These are phyloP conservation scores for Gnathonemus longibarbis DNA, from an alignment of 2,113 vertebrate species.

Conservation along the genomic window DNA sequence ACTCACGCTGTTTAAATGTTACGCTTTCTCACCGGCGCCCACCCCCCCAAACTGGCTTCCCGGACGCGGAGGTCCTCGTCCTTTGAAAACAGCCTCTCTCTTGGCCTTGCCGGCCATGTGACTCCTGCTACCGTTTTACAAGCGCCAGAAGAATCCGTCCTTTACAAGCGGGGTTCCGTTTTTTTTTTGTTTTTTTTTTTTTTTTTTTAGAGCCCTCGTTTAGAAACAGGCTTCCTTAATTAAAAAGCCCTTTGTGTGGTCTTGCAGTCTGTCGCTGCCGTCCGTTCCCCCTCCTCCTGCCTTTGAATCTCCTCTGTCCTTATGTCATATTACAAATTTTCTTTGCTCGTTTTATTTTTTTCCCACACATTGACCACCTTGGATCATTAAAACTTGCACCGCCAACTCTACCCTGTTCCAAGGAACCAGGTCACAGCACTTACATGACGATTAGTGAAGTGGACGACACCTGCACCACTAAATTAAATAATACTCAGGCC, in stretches of 20 bases:
- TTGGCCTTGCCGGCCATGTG: background rate
- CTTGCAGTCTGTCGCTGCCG: constrained; percentile 28
- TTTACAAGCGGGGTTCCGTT: constrained; percentile 39
- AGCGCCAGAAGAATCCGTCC: constrained; percentile 35
- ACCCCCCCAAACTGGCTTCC: background rate
- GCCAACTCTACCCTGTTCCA: constrained; percentile 61
- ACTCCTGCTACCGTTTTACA: constrained; percentile 24
- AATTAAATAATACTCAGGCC: constrained; percentile 69
- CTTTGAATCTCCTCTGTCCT: background rate
- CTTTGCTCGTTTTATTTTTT: background rate
- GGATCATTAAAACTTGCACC: constrained; percentile 18
- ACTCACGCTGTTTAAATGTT: constrained; percentile 12
- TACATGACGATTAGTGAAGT: constrained; percentile 69
- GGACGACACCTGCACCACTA: constrained; percentile 61
- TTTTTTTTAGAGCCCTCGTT: constrained; percentile 42
- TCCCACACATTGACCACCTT: background rate
- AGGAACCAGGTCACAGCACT: constrained; percentile 55
- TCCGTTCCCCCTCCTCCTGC: constrained; percentile 18
- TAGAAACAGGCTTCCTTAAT: constrained; percentile 46
- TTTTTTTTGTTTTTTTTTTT: constrained; percentile 26
- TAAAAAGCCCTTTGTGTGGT: constrained; percentile 50
- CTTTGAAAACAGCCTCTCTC: constrained; percentile 12
- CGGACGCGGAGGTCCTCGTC: background rate
- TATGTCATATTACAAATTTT: background rate
- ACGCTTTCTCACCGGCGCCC: background rate